These are phyloP conservation scores for Dromaius novaehollandiae DNA, from an alignment of 2,113 vertebrate genomes.

Conservation along the genomic window DNA sequence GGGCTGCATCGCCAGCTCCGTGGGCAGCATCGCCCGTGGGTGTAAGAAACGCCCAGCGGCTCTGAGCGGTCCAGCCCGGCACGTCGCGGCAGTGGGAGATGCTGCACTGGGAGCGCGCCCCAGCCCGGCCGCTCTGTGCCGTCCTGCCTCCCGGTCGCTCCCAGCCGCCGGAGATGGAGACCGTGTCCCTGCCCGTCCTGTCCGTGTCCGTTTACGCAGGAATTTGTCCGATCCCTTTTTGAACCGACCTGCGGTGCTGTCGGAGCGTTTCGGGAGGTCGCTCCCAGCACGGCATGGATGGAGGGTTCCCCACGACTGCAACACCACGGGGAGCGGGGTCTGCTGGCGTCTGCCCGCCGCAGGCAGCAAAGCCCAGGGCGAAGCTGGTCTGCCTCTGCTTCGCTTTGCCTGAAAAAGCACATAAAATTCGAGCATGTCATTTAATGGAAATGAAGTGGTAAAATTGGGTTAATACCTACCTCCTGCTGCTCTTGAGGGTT, in stretches of 20 bases:
- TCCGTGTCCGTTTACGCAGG: background rate
- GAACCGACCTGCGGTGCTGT: background rate
- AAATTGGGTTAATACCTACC: slow-evolving; percentile 46
- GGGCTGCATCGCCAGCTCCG: background rate
- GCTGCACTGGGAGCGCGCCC: background rate
- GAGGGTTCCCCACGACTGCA: background rate
- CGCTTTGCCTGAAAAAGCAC: background rate
- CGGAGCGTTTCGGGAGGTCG: background rate
- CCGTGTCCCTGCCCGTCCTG: background rate
- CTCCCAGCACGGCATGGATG: background rate
- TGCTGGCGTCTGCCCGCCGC: background rate
- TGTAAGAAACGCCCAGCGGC: too few relatives aligned
- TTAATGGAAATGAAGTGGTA: slow-evolving; percentile 50
- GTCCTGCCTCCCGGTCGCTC: background rate
- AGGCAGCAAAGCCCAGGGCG: background rate
- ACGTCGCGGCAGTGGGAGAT: background rate
- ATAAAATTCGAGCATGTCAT: background rate
- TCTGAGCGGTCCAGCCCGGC: too few relatives aligned
- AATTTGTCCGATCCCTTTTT: background rate
- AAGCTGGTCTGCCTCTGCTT: background rate
- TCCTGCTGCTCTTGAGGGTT: slow-evolving; percentile 52
- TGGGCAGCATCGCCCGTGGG: too few relatives aligned
- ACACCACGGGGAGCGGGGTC: background rate
- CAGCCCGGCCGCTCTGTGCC: accelerated
- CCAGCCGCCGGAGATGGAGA: background rate